Percentiles rank a stretch among this genome's conserved stretches.
Conservation (phyloP, 2,797 vertebrate species). For the Enteromius mattozi region DNA sequence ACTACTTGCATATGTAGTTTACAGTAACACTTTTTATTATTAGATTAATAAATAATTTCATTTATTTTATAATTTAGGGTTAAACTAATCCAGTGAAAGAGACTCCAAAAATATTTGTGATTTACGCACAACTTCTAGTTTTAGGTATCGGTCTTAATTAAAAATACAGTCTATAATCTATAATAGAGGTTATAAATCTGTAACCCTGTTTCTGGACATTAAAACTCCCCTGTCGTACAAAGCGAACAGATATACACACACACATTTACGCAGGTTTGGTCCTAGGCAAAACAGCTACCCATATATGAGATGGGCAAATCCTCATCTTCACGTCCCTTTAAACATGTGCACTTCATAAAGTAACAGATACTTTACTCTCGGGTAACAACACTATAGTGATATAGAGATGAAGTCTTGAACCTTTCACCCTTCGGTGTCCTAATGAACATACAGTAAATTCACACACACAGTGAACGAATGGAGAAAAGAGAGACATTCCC, state of each 20-base stretch:
- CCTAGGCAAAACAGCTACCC: background rate
- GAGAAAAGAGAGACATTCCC: conserved; percentile 50
- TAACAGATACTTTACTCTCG: conserved; percentile 20
- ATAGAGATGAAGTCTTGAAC: conserved; percentile 34
- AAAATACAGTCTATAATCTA: conserved; percentile 39
- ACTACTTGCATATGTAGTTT: conserved; percentile 41
- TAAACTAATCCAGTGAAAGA: conserved; percentile 40
- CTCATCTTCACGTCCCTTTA: background rate
- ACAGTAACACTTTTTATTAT: conserved; percentile 26
- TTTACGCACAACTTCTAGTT: conserved; percentile 14
- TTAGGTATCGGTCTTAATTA: conserved; percentile 6
- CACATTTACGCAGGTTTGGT: conserved; percentile 15
- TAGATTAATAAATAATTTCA: conserved; percentile 24
- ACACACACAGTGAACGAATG: conserved; percentile 15
- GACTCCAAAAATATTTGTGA: conserved; percentile 52
- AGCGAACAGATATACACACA: conserved; percentile 31
- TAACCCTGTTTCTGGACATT: conserved; percentile 50
- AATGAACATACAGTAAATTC: conserved; percentile 35
- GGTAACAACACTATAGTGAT: conserved; percentile 37
- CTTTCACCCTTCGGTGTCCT: conserved; percentile 42
- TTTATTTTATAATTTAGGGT: conserved; percentile 4
- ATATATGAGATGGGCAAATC: background rate
- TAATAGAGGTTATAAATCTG: conserved; percentile 9
- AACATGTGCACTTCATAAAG: conserved; percentile 7
- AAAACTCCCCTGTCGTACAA: conserved; percentile 27